Base-by-base conservation (phyloP, 2,797 vertebrate genomes). In the Menidia menidia region DNA sequence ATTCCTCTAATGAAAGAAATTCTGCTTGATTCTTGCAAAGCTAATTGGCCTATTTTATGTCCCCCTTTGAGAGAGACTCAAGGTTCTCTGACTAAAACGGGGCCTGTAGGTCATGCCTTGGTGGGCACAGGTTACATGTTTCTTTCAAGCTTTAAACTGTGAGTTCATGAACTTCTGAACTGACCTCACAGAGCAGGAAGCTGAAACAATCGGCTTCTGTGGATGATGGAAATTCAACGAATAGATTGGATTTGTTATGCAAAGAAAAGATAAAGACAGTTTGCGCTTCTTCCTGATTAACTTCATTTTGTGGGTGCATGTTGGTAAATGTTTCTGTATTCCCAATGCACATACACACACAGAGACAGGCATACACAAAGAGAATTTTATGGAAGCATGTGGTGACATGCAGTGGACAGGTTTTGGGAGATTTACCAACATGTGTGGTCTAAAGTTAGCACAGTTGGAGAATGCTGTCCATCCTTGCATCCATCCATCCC, bases 361-460 rank as follows among this genome's bases (percentile, higher is more conserved):
- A 18, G 32, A 65, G 39, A 42, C 59, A 60, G 32, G 39, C 19
- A 55, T 55, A 11, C 50, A 84, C 66, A 82, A 77, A 77, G 60
- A 55, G 78, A 71, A 16, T 68, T 80, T 83, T 85, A 82, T 84
- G 75, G 77, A 73, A 72, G 80, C 89, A 81, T 87, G 89, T 86
- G 87, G 77, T 89, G 91, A 93, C 89, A 91, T 65, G 75, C 75
- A 75, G 81, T 71, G 83, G 87, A 89, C 87, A 91, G 89, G 87
- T 90, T 91, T 85, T 60, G 59, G 78, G 83, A 89, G 83, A 62
- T 86, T 90, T 79, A 81, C 68, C 79, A 52, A 91, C 92, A 93
- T 91, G 89, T 93, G 92, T 86, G 87, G 85, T 91, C 92, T 93
- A 93, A 90, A 92, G 89, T 93, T 93, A 92, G 91, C 74, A 47